These are phyloP conservation scores for Porites rus DNA, from an alignment of 92 coral and sea anemone species.

Conservation along the genomic window DNA sequence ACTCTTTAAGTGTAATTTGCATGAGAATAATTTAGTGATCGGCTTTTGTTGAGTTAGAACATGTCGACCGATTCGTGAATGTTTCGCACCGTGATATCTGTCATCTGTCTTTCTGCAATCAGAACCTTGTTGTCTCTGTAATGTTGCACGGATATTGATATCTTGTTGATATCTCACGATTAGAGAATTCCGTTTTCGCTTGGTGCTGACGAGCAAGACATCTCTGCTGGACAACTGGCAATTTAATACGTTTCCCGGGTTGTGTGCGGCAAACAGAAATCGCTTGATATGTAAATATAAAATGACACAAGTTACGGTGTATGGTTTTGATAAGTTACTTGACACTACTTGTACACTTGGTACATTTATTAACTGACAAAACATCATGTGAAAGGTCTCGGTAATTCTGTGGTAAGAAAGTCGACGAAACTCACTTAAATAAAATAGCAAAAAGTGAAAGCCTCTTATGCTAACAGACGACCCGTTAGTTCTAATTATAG, in stretches of 20 bases:
- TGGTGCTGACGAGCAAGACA: neutral
- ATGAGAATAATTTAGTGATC: constrained; percentile 42
- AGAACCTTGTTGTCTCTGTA: neutral
- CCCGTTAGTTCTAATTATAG: no score
- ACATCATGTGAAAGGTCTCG: neutral
- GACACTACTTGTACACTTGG: neutral
- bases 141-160: constrained; percentile 1
- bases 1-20: constrained; percentile 52
- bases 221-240: constrained; percentile 3
- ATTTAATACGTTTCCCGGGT: constrained; percentile 14
- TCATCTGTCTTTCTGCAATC: constrained; percentile 5
- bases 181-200: constrained; percentile 30
- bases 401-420: neutral
- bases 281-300: constrained; percentile 34
- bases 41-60: constrained; percentile 16
- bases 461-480: neutral
- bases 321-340: neutral
- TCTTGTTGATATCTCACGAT: constrained; percentile 17
- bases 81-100: constrained; percentile 27
- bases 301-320: constrained; percentile 25
- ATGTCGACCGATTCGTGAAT: constrained; percentile 14
- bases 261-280: constrained; percentile 20
- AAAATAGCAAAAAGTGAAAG: neutral
- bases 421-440: constrained; percentile 10
- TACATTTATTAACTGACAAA: neutral